These are phyloP conservation scores for Cyclura pinguis DNA, from an alignment of 2,797 vertebrate species.

Conservation along the genomic window DNA sequence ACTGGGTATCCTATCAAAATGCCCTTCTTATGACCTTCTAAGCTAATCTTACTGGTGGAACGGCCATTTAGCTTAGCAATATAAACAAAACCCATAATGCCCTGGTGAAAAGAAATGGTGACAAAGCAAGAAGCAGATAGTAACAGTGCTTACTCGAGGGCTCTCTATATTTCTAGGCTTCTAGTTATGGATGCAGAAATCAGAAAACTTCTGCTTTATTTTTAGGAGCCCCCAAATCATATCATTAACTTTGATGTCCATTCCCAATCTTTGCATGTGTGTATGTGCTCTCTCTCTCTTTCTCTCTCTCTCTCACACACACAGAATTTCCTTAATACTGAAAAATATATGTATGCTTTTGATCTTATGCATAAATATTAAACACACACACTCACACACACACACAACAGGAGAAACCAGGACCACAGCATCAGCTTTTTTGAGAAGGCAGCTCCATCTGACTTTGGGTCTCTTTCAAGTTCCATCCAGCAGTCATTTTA, in stretches of 20 bases:
- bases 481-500: neutral
- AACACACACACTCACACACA: neutral
- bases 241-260: accelerated
- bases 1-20: neutral
- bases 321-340: neutral
- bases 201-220: constrained; percentile 1
- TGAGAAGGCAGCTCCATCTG: neutral
- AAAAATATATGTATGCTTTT: neutral
- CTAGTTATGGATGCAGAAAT: neutral
- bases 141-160: neutral
- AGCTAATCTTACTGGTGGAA: neutral
- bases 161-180: neutral
- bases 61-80: neutral
- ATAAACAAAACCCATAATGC: neutral
- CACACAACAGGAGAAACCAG: neutral
- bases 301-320: too few relatives aligned
- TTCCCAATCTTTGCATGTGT: neutral
- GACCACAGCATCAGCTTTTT: neutral
- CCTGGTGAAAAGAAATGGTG: neutral
- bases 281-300: too few relatives aligned
- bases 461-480: neutral
- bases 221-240: neutral
- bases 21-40: neutral
- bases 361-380: neutral
- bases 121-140: constrained; percentile 12